phyloP scores from a whole-genome alignment of 1,140 invertebrate species.

The Catajapyx aquilonaris region DNA sequence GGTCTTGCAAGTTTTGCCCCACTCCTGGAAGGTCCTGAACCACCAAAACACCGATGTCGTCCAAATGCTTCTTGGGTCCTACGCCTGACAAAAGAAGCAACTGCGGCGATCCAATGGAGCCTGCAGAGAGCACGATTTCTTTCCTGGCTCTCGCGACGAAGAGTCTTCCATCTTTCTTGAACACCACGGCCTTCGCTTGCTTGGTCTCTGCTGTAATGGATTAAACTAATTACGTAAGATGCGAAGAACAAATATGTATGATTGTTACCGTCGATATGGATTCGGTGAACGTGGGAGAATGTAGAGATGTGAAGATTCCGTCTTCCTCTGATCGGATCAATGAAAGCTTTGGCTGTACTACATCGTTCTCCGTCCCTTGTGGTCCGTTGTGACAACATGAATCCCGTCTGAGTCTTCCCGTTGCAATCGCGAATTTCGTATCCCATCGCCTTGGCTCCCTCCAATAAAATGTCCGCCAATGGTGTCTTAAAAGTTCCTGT shows the following conservation, averaged over 20 bases:
- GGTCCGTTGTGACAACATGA: not conserved
- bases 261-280: too few relatives aligned
- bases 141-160: conserved; percentile 17
- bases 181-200: conserved; percentile 27
- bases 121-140: conserved; percentile 24
- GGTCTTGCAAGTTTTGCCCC: conserved; percentile 24
- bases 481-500: too few relatives aligned
- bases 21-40: conserved; percentile 24
- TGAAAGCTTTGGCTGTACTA: conserved; percentile 76
- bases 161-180: conserved; percentile 16
- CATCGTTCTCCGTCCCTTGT: conserved; percentile 66
- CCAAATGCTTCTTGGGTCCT: conserved; percentile 17
- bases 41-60: not conserved
- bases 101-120: conserved; percentile 10
- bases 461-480: too few relatives aligned
- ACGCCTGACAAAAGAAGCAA: conserved; percentile 20
- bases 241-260: too few relatives aligned
- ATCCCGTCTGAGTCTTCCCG: not conserved
- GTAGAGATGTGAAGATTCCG: conserved; percentile 66
- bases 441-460: conserved; percentile 13
- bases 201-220: too few relatives aligned
- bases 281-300: too few relatives aligned
- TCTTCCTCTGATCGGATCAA: conserved; percentile 55
- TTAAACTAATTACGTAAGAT: too few relatives aligned
- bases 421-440: not conserved